phyloP scores from a whole-genome alignment of 2,113 vertebrate species.

The Henicopernis longicauda region DNA sequence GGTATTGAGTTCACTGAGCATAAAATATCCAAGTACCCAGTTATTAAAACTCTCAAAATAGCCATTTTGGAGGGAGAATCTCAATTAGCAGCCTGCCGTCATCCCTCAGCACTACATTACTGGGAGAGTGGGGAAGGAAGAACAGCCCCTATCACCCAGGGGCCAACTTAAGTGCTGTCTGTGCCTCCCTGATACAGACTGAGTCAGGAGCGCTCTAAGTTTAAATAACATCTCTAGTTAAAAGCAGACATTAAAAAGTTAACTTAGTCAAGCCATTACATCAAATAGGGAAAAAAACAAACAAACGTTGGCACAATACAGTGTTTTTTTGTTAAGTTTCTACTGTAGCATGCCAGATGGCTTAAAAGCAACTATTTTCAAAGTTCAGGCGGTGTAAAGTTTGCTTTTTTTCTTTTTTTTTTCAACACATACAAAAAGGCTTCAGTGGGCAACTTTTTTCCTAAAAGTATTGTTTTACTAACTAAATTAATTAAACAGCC shows the following conservation, averaged over 20 bases:
- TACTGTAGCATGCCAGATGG: accelerated
- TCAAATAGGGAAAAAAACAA: accelerated
- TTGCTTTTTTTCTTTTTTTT: background rate
- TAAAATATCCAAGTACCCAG: background rate
- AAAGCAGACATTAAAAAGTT: background rate
- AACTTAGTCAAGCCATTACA: background rate
- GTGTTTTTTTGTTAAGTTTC: background rate
- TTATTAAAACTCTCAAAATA: background rate
- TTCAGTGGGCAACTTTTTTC: background rate
- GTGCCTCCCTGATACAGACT: background rate
- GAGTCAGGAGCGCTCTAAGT: background rate
- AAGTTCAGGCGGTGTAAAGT: background rate
- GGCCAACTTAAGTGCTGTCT: background rate
- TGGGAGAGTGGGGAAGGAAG: background rate
- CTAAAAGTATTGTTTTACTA: background rate
- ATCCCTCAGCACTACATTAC: background rate
- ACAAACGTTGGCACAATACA: background rate
- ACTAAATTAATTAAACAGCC: no score
- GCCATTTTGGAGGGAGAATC: background rate
- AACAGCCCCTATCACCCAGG: background rate
- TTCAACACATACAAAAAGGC: background rate
- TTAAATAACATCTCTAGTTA: background rate
- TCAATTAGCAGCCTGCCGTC: background rate
- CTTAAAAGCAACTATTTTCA: background rate
- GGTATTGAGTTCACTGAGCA: background rate